Evolutionary conservation across 2,888 invertebrate species (phyloP).

Genomic region (Dolomedes plantarius): DNA sequence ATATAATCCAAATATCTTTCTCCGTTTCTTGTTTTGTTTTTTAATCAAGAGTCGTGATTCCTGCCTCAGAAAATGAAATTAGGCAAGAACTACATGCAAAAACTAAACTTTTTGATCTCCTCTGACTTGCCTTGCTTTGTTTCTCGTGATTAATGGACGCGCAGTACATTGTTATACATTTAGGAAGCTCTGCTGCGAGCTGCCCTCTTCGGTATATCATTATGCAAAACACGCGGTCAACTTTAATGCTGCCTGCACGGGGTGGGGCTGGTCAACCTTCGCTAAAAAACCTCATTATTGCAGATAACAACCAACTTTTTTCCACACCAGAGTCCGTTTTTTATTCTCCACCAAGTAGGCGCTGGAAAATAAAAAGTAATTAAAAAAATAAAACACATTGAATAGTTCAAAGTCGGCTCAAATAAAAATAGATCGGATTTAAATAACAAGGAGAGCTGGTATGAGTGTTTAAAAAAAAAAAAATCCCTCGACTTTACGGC

Average conservation of each 20-base stretch:
- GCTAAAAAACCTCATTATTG: conserved; percentile 61
- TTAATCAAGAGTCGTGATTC: not conserved
- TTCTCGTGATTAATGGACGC: conserved; percentile 45
- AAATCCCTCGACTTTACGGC: not conserved
- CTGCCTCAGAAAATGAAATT: not conserved
- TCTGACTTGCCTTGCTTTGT: conserved; percentile 2
- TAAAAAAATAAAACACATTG: conserved; percentile 27
- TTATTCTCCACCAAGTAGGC: conserved; percentile 22
- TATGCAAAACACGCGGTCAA: conserved; percentile 59
- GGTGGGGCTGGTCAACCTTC: conserved; percentile 60
- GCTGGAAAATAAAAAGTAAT: conserved; percentile 33
- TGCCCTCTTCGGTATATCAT: conserved; percentile 25
- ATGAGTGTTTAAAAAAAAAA: not conserved
- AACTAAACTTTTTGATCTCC: not conserved
- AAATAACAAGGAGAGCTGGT: conserved; percentile 38
- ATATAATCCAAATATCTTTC: no score
- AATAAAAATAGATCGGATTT: not conserved
- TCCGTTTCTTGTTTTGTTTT: no score
- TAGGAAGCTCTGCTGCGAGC: not conserved
- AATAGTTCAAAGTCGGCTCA: conserved; percentile 22
- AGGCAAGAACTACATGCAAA: not conserved
- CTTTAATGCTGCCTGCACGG: conserved; percentile 8
- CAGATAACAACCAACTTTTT: conserved; percentile 21
- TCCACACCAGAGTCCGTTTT: conserved; percentile 7
- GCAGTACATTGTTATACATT: conserved; percentile 27